Conservation (phyloP, 1,140 invertebrate genomes). For the Orchesella cincta region DNA sequence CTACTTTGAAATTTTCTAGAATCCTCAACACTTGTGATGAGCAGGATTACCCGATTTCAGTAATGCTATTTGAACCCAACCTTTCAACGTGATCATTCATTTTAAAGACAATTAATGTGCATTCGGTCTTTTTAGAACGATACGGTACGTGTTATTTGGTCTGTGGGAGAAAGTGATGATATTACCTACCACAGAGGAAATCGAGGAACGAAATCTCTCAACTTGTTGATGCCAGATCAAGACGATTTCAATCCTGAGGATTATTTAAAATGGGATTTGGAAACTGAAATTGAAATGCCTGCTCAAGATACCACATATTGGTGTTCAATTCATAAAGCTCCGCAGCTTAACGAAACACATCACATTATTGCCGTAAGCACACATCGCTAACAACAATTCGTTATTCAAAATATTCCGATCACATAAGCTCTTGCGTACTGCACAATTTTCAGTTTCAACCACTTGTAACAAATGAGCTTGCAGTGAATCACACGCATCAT, state of each 20-base stretch:
- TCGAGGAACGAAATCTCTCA: conserved; percentile 11
- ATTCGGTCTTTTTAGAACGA: conserved; percentile 19
- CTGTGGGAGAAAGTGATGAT: conserved; percentile 35
- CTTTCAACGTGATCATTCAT: neutral
- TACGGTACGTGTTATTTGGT: conserved; percentile 37
- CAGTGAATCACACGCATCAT: conserved; percentile 38
- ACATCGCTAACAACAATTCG: too few relatives aligned
- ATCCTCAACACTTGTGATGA: conserved; percentile 26
- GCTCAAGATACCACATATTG: conserved; percentile 28
- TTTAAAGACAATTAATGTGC: neutral
- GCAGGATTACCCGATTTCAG: neutral
- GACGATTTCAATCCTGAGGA: conserved; percentile 5
- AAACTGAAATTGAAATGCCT: conserved; percentile 16
- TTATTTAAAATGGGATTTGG: conserved; percentile 24
- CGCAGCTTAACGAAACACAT: conserved; percentile 22
- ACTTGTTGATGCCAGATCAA: neutral
- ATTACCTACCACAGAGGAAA: neutral
- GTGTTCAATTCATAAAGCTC: conserved; percentile 33
- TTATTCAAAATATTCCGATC: too few relatives aligned
- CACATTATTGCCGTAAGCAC: conserved; percentile 37
- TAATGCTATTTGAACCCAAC: neutral
- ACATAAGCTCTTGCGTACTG: too few relatives aligned
- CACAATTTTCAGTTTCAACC: conserved; percentile 35
- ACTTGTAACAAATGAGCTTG: neutral
- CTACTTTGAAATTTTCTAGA: conserved; percentile 25